These are phyloP conservation scores for Lophotis ruficrista DNA, from an alignment of 2,113 vertebrate species.

Conservation along the genomic window DNA sequence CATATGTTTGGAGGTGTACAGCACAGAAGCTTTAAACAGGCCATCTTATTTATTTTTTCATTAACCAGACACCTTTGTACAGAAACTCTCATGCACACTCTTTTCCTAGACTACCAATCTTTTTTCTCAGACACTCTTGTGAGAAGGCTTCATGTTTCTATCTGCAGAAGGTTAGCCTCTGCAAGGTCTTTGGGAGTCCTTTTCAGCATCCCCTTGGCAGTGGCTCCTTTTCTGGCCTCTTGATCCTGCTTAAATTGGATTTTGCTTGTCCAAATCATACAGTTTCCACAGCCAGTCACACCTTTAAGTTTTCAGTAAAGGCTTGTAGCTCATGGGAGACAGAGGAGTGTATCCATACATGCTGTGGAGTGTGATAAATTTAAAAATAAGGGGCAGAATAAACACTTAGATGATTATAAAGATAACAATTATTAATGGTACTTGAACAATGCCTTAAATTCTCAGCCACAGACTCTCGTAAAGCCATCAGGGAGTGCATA, in stretches of 20 bases:
- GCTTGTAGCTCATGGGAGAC: neutral
- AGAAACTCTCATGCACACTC: neutral
- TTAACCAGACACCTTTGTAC: neutral
- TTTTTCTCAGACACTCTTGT: neutral
- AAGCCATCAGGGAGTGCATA: neutral
- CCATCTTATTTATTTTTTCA: neutral
- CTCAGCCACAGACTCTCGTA: neutral
- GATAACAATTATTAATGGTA: neutral
- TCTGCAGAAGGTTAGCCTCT: neutral
- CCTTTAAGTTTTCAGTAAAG: neutral
- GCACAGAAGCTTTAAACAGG: neutral
- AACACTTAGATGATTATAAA: neutral
- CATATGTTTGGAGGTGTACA: neutral
- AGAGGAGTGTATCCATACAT: accelerated
- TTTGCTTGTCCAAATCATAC: neutral
- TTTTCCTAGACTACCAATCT: neutral
- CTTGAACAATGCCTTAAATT: neutral
- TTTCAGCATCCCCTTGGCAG: neutral
- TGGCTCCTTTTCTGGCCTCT: neutral
- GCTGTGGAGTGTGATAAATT: neutral
- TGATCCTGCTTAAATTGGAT: neutral
- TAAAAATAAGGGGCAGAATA: neutral
- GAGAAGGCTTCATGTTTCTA: neutral
- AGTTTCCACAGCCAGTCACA: neutral
- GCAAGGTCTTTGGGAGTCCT: neutral